A percentile compares a stretch with the other conserved stretches of the same genome.
Evolutionary conservation across 2,888 invertebrate genomes (phyloP).

Genomic region (Ophioninae sp.): DNA sequence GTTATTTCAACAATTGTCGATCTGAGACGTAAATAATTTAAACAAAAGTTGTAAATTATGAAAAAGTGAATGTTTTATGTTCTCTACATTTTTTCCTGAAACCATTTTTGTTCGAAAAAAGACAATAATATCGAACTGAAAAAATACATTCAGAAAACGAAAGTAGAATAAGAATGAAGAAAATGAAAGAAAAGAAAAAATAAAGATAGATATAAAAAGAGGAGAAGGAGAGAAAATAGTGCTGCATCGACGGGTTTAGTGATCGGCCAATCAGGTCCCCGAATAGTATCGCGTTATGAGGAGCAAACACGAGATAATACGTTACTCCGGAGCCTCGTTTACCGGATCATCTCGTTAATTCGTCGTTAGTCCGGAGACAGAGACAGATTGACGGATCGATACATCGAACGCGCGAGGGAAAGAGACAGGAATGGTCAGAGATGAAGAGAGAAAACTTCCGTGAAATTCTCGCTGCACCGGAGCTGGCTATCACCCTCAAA

Average conservation of each 20-base stretch:
- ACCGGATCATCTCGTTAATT: constrained; percentile 59
- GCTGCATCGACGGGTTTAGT: constrained; percentile 32
- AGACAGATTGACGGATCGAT: constrained; percentile 1
- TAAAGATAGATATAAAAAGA: too few species aligned
- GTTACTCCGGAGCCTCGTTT: constrained; percentile 55
- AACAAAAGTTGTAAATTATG: too few species aligned
- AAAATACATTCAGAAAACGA: too few species aligned
- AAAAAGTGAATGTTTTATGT: too few species aligned
- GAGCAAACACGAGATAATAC: constrained; percentile 57
- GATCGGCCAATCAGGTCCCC: constrained; percentile 54
- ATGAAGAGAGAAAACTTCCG: not conserved
- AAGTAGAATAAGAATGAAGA: too few species aligned
- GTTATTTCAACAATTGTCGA: too few species aligned
- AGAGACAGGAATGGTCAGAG: not conserved
- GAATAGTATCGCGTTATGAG: constrained; percentile 57
- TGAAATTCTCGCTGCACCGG: constrained; percentile 6
- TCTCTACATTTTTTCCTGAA: too few species aligned
- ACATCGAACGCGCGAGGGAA: not conserved
- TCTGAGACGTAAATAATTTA: too few species aligned
- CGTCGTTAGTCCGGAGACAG: constrained; percentile 51
- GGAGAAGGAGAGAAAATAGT: constrained; percentile 16
- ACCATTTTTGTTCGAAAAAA: too few species aligned
- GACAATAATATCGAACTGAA: too few species aligned
- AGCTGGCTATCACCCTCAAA: constrained; percentile 31
- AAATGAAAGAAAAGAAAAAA: too few species aligned